These are phyloP conservation scores for Petroica traversi DNA, from an alignment of 2,113 vertebrate species.

Conservation along the genomic window DNA sequence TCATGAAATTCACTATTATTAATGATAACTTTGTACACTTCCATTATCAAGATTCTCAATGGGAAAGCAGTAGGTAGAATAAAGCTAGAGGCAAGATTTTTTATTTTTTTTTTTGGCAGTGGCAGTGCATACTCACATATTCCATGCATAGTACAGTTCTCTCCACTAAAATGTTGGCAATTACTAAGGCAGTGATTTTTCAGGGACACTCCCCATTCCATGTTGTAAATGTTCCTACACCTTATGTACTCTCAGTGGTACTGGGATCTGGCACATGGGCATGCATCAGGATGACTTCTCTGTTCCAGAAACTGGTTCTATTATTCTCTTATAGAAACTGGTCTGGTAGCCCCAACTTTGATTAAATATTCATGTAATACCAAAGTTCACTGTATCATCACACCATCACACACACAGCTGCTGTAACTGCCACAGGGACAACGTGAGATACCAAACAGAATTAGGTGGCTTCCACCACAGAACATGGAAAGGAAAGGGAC, in stretches of 20 bases:
- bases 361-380: not conserved
- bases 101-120: not conserved
- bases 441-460: not conserved
- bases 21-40: slow-evolving; percentile 27
- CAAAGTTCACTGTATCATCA: not conserved
- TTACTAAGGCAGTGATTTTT: not conserved
- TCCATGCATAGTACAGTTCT: not conserved
- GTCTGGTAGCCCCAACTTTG: not conserved
- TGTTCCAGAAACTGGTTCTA: not conserved
- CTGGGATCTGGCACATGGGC: not conserved
- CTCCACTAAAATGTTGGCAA: not conserved
- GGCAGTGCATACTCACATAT: rapidly evolving
- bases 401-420: not conserved
- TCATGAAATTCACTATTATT: slow-evolving; percentile 3
- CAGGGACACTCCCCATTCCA: not conserved
- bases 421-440: not conserved
- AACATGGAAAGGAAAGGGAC: not conserved
- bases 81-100: not conserved
- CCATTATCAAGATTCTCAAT: slow-evolving; percentile 8
- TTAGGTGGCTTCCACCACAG: not conserved
- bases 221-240: not conserved
- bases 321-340: not conserved
- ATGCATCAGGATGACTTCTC: not conserved
- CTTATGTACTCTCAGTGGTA: not conserved
- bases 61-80: not conserved